phyloP scores from a whole-genome alignment of 1,140 invertebrate species.

The Gryon sp. region DNA sequence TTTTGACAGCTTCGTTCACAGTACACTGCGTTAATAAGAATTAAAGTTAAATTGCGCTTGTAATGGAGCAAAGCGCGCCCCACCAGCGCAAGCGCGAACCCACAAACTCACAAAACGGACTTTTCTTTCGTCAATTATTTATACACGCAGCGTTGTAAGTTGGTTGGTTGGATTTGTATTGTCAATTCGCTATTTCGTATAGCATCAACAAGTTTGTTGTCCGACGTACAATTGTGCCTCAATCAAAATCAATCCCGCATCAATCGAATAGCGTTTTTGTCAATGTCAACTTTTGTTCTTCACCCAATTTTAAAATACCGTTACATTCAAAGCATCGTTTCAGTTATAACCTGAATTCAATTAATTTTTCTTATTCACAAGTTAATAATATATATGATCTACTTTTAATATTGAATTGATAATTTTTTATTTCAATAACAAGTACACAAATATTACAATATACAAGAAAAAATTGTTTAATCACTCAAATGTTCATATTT shows the following conservation, averaged over 20 bases:
- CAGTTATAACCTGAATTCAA: too few relatives aligned
- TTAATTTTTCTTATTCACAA: too few relatives aligned
- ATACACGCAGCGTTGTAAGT: too few relatives aligned
- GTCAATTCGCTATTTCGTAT: too few relatives aligned
- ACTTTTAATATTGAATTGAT: too few relatives aligned
- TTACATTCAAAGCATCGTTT: too few relatives aligned
- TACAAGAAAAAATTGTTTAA: too few relatives aligned
- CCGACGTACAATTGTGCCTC: slow-evolving; percentile 15
- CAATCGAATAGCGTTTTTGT: slow-evolving; percentile 25
- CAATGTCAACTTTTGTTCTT: slow-evolving; percentile 41
- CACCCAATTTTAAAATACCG: slow-evolving; percentile 8
- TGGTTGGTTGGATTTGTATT: too few relatives aligned
- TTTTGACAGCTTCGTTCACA: slow-evolving; percentile 44
- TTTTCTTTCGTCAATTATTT: slow-evolving; percentile 41
- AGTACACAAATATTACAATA: too few relatives aligned
- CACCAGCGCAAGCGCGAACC: slow-evolving; percentile 5
- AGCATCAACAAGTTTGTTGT: slow-evolving; percentile 49
- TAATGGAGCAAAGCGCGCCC: slow-evolving; percentile 52
- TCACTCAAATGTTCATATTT: too few relatives aligned
- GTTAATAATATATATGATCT: too few relatives aligned
- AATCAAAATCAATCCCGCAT: slow-evolving; percentile 38
- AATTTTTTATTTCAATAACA: too few relatives aligned
- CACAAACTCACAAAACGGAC: slow-evolving; percentile 32
- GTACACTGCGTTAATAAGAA: slow-evolving; percentile 50
- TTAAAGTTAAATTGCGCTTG: slow-evolving; percentile 54